Conservation (phyloP, 2,113 vertebrate species). For the Phaetusa simplex region DNA sequence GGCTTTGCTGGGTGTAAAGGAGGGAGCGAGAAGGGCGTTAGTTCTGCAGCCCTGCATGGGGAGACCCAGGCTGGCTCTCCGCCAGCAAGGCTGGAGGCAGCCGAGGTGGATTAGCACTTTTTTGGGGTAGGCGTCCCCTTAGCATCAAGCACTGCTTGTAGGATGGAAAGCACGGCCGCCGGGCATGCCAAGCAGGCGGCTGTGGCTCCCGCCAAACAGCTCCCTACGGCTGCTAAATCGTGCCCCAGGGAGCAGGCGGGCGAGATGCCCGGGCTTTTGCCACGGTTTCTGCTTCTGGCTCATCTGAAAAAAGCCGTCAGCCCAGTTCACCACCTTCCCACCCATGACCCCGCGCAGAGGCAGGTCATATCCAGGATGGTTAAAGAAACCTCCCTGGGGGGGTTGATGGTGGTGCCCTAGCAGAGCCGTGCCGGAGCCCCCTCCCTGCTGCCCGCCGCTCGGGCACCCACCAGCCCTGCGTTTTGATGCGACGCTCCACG, state of each 20-base stretch:
- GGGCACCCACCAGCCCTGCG: fast-evolving
- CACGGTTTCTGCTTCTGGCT: background rate
- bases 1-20: background rate
- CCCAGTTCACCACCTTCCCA: fast-evolving
- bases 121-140: background rate
- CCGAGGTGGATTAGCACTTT: fast-evolving
- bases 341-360: background rate
- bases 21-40: background rate
- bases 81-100: background rate
- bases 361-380: background rate
- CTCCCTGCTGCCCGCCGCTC: fast-evolving
- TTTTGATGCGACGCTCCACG: background rate
- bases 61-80: background rate
- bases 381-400: background rate
- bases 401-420: background rate
- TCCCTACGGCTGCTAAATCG: fast-evolving
- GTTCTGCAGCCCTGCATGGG: fast-evolving
- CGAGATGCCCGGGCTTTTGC: background rate
- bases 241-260: background rate
- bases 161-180: background rate
- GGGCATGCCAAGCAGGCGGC: background rate
- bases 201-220: background rate
- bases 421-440: background rate
- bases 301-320: background rate
- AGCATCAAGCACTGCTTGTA: background rate